phyloP scores from a whole-genome alignment of 2,113 vertebrate genomes.

The Myrmophylax atrothorax region DNA sequence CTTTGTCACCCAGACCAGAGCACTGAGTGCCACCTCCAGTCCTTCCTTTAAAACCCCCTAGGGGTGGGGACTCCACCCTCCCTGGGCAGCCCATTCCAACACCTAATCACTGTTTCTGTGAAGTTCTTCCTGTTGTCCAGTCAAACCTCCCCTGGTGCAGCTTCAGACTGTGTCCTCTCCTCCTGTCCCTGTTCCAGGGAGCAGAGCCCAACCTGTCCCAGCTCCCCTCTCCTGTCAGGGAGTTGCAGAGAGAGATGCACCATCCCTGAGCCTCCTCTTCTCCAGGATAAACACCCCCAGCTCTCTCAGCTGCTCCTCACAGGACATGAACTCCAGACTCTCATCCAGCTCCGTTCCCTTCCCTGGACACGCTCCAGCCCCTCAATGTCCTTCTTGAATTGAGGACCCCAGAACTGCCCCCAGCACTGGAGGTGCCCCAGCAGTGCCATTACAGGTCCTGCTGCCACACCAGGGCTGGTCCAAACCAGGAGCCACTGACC shows the following conservation, averaged over 20 bases:
- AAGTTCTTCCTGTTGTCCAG: neutral
- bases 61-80: neutral
- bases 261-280: neutral
- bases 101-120: neutral
- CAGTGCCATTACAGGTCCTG: neutral
- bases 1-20: neutral
- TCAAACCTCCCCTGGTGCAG: accelerated
- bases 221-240: neutral
- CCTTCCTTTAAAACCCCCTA: neutral
- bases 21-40: neutral
- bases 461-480: neutral
- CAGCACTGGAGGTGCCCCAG: neutral
- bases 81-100: neutral
- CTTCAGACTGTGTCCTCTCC: accelerated
- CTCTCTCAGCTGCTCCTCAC: neutral
- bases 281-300: neutral
- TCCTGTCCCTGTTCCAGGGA: neutral
- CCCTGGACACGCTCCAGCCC: neutral
- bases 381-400: neutral
- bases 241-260: neutral
- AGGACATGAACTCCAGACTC: neutral
- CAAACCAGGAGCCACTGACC: neutral
- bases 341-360: neutral
- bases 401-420: neutral
- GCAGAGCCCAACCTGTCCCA: accelerated